Conservation (phyloP, 2,113 vertebrate genomes). For the Lepus europaeus region DNA sequence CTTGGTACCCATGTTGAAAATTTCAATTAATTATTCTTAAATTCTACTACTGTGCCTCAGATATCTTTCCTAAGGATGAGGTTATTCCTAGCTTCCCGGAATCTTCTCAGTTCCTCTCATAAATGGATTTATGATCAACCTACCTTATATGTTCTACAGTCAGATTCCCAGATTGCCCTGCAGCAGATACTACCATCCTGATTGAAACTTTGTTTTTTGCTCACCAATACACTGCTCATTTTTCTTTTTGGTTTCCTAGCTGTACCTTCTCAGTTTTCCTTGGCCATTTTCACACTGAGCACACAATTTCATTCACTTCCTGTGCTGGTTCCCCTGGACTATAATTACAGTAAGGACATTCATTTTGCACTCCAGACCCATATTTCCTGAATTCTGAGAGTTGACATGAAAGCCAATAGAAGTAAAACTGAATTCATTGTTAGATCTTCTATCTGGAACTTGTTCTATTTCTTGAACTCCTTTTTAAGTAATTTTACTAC, state of each 20-base stretch:
- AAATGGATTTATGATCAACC: not conserved
- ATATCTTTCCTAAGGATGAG: not conserved
- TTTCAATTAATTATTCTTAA: not conserved
- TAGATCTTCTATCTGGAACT: not conserved
- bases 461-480: not conserved
- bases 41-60: not conserved
- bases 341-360: not conserved
- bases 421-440: not conserved
- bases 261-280: not conserved
- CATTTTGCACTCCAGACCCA: not conserved
- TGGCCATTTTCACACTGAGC: not conserved
- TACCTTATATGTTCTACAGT: not conserved
- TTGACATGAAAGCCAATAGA: conserved; percentile 38
- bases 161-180: not conserved
- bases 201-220: not conserved
- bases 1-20: conserved; percentile 17
- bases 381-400: conserved; percentile 5
- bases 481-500: not conserved
- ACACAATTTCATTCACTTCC: conserved; percentile 6
- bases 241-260: not conserved
- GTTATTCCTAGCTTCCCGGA: not conserved
- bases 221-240: not conserved
- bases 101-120: not conserved
- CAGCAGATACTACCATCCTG: not conserved
- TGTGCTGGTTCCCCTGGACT: not conserved